Conservation (phyloP, 2,113 vertebrate species). For the Bostrychus sinensis region DNA sequence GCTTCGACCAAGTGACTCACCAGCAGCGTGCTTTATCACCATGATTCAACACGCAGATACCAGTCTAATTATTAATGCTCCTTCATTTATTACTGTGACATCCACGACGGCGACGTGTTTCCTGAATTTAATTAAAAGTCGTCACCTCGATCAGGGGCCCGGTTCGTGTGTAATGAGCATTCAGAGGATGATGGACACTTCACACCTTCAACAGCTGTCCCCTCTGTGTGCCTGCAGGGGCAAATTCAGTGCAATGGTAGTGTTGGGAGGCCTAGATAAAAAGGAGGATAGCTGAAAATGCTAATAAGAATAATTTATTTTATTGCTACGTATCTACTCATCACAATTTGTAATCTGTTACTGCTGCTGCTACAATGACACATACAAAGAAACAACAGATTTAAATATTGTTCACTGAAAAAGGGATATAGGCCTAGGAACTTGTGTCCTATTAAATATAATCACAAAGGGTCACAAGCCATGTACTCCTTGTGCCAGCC, state of each 20-base stretch:
- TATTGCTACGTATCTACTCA: neutral
- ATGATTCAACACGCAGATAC: slow-evolving; percentile 35
- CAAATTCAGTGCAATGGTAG: neutral
- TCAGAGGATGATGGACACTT: slow-evolving; percentile 41
- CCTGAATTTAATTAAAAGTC: slow-evolving; percentile 50
- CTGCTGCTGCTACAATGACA: too few species aligned
- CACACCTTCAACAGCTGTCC: slow-evolving; percentile 27
- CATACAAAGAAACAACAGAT: too few species aligned
- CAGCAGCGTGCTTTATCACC: slow-evolving; percentile 9
- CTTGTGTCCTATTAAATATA: too few species aligned
- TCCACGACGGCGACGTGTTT: slow-evolving; percentile 21
- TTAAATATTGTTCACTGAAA: too few species aligned
- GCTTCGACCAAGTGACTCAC: slow-evolving; percentile 7
- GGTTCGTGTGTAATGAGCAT: slow-evolving; percentile 39
- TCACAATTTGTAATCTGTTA: neutral
- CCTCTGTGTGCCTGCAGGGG: slow-evolving; percentile 33
- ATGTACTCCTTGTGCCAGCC: too few species aligned
- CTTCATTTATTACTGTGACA: slow-evolving; percentile 12
- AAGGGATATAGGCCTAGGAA: too few species aligned
- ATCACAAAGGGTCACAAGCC: too few species aligned
- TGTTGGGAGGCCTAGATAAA: neutral
- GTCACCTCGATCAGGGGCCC: slow-evolving; percentile 25
- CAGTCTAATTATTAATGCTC: slow-evolving; percentile 29
- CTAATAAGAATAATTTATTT: neutral
- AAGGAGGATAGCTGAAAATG: slow-evolving; percentile 3